Conservation (phyloP, 1,140 invertebrate genomes). For the Apis florea region DNA sequence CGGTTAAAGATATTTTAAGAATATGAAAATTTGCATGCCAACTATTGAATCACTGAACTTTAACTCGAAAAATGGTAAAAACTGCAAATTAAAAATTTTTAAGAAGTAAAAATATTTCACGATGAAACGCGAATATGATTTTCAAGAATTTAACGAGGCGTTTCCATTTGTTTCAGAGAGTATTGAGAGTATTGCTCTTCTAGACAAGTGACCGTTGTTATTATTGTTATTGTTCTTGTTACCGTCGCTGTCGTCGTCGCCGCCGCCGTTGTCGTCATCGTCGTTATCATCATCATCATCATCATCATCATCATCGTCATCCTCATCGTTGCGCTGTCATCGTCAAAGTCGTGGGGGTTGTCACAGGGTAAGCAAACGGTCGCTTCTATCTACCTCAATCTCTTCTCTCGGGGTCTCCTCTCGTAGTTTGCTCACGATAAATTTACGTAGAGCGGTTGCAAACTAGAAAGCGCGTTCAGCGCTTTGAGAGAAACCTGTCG, state of each 20-base stretch:
- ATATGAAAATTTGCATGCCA: too few relatives aligned
- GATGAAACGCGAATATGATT: too few relatives aligned
- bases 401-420: background rate
- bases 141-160: background rate
- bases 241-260: background rate
- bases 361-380: constrained; percentile 27
- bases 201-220: background rate
- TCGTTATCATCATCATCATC: background rate
- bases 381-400: background rate
- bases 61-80: too few relatives aligned
- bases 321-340: background rate
- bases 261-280: background rate
- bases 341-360: constrained; percentile 4
- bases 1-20: too few relatives aligned
- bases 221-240: background rate
- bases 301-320: background rate
- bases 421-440: background rate
- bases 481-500: background rate
- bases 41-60: too few relatives aligned
- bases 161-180: constrained; percentile 42
- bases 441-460: too few relatives aligned
- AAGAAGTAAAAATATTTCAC: background rate
- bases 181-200: constrained; percentile 9
- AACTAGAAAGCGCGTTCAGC: background rate
- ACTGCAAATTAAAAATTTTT: too few relatives aligned